These are phyloP conservation scores for Microtus montanus DNA, from an alignment of 2,113 vertebrate genomes.

Conservation along the genomic window DNA sequence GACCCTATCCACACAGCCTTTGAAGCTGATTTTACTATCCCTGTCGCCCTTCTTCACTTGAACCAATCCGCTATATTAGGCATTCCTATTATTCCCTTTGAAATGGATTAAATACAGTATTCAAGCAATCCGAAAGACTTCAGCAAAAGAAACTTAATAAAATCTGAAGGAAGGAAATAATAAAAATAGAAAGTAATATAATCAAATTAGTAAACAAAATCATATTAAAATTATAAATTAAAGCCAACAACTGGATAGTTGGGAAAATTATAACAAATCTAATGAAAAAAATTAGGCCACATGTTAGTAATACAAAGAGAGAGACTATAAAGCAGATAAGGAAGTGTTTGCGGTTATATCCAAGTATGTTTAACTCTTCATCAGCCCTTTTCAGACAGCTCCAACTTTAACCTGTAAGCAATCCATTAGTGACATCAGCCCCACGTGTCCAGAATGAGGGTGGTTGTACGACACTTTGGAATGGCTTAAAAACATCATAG, in stretches of 20 bases:
- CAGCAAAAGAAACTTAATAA: conserved; percentile 20
- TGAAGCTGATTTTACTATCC: neutral
- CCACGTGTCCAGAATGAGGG: neutral
- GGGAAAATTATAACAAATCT: neutral
- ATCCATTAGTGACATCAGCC: neutral
- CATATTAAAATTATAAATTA: conserved; percentile 56
- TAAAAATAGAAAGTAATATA: conserved; percentile 45
- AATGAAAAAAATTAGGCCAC: neutral
- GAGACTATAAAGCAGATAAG: neutral
- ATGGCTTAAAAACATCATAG: neutral
- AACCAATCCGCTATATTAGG: neutral
- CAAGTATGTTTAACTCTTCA: neutral
- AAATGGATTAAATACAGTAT: neutral
- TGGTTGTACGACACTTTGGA: neutral
- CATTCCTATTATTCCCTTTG: neutral
- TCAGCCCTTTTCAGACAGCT: neutral
- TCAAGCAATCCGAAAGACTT: neutral
- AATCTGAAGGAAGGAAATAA: conserved; percentile 40
- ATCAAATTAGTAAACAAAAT: conserved; percentile 29
- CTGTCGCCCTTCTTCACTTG: neutral
- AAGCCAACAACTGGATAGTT: conserved; percentile 21
- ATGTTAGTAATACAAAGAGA: neutral
- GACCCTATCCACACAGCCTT: neutral
- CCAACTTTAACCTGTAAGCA: neutral
- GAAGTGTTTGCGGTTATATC: neutral